phyloP scores from a whole-genome alignment of 2,797 vertebrate species.

The Tenualosa ilisha region DNA sequence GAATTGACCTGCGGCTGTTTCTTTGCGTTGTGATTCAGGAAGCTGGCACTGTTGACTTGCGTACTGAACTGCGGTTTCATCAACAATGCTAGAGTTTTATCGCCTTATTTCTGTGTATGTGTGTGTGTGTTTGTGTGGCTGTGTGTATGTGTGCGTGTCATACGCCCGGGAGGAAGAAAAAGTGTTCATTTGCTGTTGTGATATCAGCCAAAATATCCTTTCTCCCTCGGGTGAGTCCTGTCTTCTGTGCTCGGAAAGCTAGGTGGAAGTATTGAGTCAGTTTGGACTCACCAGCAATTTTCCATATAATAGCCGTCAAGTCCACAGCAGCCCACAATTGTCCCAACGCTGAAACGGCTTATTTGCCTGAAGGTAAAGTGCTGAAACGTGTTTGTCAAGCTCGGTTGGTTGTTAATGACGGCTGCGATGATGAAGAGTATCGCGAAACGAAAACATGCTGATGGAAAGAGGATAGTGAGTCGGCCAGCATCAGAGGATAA shows the following conservation, averaged over 20 bases:
- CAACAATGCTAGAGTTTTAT: background rate
- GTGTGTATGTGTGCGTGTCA: background rate
- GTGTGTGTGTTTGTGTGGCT: conserved; percentile 24
- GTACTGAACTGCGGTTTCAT: background rate
- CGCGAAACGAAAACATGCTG: conserved; percentile 21
- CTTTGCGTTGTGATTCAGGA: background rate
- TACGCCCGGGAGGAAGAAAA: background rate
- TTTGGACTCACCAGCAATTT: conserved; percentile 50
- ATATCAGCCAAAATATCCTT: background rate
- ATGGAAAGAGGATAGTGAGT: conserved; percentile 21
- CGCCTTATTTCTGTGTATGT: background rate
- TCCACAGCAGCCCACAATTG: conserved; percentile 26
- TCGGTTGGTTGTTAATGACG: conserved; percentile 43
- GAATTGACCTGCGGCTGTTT: background rate
- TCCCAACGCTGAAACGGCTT: conserved; percentile 25
- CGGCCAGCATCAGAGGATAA: background rate
- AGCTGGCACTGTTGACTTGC: background rate
- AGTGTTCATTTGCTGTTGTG: background rate
- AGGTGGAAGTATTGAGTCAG: conserved; percentile 68
- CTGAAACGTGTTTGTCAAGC: conserved; percentile 32
- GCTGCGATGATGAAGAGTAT: conserved; percentile 29
- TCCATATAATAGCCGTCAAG: conserved; percentile 44
- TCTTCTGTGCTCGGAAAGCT: conserved; percentile 57
- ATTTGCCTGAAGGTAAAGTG: conserved; percentile 28
- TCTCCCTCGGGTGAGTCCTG: conserved; percentile 27